Base-by-base conservation (phyloP, 2,113 vertebrate species). In the Scomber japonicus region DNA sequence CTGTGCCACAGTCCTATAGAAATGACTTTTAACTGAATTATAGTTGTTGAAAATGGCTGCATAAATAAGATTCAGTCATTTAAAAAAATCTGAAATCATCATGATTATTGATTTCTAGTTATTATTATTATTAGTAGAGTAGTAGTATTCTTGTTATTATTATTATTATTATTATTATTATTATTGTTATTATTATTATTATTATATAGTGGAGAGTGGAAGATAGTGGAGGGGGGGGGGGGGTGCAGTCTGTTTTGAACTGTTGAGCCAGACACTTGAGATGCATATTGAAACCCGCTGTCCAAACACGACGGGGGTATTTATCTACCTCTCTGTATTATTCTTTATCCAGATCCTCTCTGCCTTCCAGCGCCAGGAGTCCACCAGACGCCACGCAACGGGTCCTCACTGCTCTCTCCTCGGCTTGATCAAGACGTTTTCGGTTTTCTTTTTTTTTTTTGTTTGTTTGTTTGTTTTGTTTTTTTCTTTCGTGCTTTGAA, bases 361-460 rank as follows among this genome's bases (percentile, higher is more conserved):
- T 86, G 90, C 89, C 92, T 91, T 88, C 90, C 96, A 99, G 97
- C 94, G 95, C 97, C 93, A 96, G 97, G 95, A 95, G 96, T 95
- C 96, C 96, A 93, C 96, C 95, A 96, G 97, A 98, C 94, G 96
- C 96, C 91, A 95, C 97, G 93, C 96, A 97, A 88, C 95, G 97
- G 93, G 97, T 98, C 95, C 97, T 99, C 91, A 96, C 97, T 82
- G 96, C 97, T 79, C 96, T 99, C 86, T 96, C 98, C 88, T 97
- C 97, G 13, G 97, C 97, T 95, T 99, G 97, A 98, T 95, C 91
- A 90, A 94, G 93, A 94, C 85, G 56, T 84, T 90, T 80, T 91
- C 50, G 83, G 86, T 49, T 92, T 63, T 63, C 75, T 90, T 89
- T 75, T 56, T 84, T 88, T 65, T 91, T 1, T 27, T 65, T 91